A percentile compares a stretch with the other conserved stretches of the same genome.
Evolutionary conservation across 2,113 vertebrate species (phyloP).

Genomic region (Dromaius novaehollandiae): DNA sequence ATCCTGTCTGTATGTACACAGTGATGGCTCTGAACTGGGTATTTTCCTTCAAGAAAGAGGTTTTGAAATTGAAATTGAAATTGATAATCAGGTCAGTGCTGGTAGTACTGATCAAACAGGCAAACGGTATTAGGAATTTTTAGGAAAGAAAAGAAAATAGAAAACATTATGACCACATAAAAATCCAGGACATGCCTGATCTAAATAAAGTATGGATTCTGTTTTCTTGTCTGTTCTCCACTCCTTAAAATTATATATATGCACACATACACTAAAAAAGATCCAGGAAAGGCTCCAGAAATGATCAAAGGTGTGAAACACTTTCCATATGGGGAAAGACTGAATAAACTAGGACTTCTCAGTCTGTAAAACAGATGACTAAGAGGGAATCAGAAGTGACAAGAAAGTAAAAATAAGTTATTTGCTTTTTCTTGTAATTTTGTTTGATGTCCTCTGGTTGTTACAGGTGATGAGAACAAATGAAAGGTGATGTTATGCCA

Average conservation of each 20-base stretch:
- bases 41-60: not conserved
- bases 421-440: not conserved
- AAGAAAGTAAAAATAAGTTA: not conserved
- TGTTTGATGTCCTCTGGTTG: not conserved
- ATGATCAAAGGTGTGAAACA: not conserved
- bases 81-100: not conserved
- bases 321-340: not conserved
- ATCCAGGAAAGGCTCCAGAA: not conserved
- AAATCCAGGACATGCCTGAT: not conserved
- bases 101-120: not conserved
- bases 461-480: not conserved
- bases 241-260: not conserved
- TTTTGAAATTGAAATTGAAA: not conserved
- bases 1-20: not conserved
- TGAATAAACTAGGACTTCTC: not conserved
- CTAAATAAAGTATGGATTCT: not conserved
- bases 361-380: not conserved
- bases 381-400: not conserved
- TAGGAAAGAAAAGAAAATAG: not conserved
- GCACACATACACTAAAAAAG: not conserved
- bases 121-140: not conserved
- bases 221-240: not conserved
- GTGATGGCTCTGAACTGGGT: not conserved
- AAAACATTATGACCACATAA: not conserved
- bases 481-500: not conserved